Conservation (phyloP, 2,797 vertebrate genomes). For the Myiotriccus ornatus region DNA sequence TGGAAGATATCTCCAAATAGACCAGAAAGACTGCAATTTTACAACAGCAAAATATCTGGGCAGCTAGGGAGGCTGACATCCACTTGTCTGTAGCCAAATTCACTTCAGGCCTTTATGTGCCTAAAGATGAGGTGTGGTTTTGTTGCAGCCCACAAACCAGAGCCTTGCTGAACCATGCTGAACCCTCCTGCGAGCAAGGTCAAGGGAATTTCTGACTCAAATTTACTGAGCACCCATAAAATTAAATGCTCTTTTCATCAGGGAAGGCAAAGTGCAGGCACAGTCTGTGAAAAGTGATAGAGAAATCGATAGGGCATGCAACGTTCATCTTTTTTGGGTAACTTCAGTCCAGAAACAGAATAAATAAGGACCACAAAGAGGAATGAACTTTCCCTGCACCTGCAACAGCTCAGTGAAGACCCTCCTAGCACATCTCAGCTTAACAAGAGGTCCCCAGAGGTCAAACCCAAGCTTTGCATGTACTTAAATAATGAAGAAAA, state of each 20-base stretch:
- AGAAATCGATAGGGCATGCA: neutral
- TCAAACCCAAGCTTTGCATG: neutral
- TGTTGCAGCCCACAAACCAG: neutral
- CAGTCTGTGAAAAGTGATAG: neutral
- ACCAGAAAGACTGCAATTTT: neutral
- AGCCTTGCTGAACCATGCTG: neutral
- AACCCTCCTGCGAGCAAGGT: neutral
- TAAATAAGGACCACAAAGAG: neutral
- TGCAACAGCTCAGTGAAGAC: neutral
- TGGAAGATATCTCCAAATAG: neutral
- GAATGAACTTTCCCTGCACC: neutral
- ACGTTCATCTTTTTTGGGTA: neutral
- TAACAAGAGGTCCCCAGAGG: neutral
- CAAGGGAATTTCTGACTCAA: slow-evolving; percentile 7
- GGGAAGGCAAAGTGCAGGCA: neutral
- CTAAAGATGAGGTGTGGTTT: neutral
- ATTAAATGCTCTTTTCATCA: neutral
- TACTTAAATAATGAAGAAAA: neutral
- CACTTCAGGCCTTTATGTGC: neutral
- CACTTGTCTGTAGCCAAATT: neutral
- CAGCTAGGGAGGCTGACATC: neutral
- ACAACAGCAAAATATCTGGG: neutral
- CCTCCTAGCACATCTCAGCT: neutral
- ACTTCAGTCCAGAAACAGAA: neutral
- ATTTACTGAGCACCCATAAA: slow-evolving; percentile 26